Evolutionary conservation across 2,113 vertebrate genomes (phyloP), one percentile per base, ranked within the genome.

Genomic region (Saimiri boliviensis): DNA sequence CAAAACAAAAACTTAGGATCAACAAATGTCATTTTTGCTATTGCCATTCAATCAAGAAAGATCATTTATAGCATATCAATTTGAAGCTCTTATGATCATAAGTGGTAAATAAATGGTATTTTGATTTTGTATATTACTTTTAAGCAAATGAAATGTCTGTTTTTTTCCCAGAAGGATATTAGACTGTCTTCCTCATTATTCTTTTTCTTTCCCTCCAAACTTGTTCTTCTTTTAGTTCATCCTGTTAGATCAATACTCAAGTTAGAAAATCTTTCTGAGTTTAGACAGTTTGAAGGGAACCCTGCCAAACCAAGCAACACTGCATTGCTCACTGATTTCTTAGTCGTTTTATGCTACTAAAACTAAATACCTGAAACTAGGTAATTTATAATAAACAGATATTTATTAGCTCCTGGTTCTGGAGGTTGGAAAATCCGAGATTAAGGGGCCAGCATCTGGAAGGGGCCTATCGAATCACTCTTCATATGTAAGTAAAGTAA

Each of bases 211-310:
- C 42, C 68, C 30, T 74, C 52, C 76, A 74, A 88, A 89, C 7
- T 56, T 56, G 23, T 17, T 85, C 9, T 93, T 11, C 25, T 81
- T 70, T 90, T 70, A 88, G 0, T 20, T 96, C 77, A 66, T 86
- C 21, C 40, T 89, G 0, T 71, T 60, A 88, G 21, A 71, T 77
- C 35, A 70, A 1, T 21, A 1, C 30, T 85, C 11, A 58, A 23
- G 1, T 40, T 95, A 86, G 30, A 63, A 58, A 45, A 42, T 94
- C 52, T 79, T 97, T 97, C 95, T 95, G 85, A 96, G 92, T 92
- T 92, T 94, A 81, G 76, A 30, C 35, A 58, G 63, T 97, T 37
- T 97, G 66, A 96, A 91, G 13, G 35, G 82, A 96, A 91, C 47
- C 6, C 45, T 97, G 73, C 49, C 54, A 97, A 81, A 80, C 35